phyloP scores from a whole-genome alignment of 2,888 invertebrate genomes.

The Helicoverpa assulta region DNA sequence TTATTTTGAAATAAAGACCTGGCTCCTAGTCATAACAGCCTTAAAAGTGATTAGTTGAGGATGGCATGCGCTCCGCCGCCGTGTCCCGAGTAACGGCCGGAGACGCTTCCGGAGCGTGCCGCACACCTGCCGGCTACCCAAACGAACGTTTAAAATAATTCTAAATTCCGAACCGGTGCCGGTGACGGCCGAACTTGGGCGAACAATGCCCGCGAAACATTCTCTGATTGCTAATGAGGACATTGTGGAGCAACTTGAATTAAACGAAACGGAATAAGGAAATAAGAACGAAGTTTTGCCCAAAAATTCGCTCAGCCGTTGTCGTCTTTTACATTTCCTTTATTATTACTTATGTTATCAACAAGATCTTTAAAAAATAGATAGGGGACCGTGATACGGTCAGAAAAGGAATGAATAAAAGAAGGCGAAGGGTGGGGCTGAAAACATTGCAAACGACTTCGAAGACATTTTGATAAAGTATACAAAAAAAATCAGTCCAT shows the following conservation, averaged over 20 bases:
- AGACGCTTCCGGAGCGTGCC: conserved; percentile 55
- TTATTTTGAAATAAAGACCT: conserved; percentile 23
- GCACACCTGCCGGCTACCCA: conserved; percentile 76
- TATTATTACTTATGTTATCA: conserved; percentile 62
- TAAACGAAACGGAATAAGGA: conserved; percentile 80
- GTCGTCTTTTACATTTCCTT: conserved; percentile 64
- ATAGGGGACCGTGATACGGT: conserved; percentile 43
- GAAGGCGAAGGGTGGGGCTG: conserved; percentile 33
- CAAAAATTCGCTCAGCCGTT: conserved; percentile 66
- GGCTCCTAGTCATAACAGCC: conserved; percentile 64
- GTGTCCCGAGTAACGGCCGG: conserved; percentile 56
- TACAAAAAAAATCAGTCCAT: conserved; percentile 53
- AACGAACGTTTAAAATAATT: conserved; percentile 82
- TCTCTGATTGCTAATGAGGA: conserved; percentile 88
- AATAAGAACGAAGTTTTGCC: conserved; percentile 67
- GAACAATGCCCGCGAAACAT: conserved; percentile 85
- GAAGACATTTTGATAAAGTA: conserved; percentile 53
- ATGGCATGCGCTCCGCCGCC: conserved; percentile 48
- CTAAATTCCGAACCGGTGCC: conserved; percentile 82
- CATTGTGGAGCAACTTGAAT: conserved; percentile 84
- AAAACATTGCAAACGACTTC: conserved; percentile 43
- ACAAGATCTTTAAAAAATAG: conserved; percentile 42
- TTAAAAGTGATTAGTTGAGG: conserved; percentile 68
- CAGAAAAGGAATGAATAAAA: conserved; percentile 50
- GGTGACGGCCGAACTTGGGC: conserved; percentile 82